A percentile compares a stretch with the other conserved stretches of the same genome.
phyloP scores from a whole-genome alignment of 2,888 invertebrate species.

The Macrosiphum euphorbiae region DNA sequence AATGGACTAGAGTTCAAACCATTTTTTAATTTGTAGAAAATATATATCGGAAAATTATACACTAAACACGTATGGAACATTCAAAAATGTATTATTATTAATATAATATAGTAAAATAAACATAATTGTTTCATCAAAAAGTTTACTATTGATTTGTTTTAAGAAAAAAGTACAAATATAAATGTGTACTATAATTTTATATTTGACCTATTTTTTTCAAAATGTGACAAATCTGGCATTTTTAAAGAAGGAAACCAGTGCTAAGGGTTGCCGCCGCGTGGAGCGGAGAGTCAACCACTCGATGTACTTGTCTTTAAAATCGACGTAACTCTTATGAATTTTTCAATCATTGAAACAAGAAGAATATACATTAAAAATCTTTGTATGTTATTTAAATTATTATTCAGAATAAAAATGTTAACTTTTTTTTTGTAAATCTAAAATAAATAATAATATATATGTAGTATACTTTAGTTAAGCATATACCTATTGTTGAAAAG shows the following conservation, averaged over 20 bases:
- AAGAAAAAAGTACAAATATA: neutral
- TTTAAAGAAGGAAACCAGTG: neutral
- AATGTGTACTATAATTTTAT: neutral
- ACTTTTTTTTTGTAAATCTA: neutral
- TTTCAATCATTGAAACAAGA: neutral
- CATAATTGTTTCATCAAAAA: neutral
- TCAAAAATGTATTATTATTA: neutral
- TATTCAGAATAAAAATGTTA: neutral
- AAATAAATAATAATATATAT: neutral
- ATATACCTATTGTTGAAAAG: neutral
- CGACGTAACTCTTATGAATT: neutral
- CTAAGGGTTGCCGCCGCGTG: neutral
- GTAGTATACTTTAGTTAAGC: neutral
- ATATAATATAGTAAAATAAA: neutral
- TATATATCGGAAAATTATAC: neutral
- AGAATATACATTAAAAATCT: neutral
- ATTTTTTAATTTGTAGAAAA: neutral
- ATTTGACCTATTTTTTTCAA: slow-evolving; percentile 2
- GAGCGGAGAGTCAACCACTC: neutral
- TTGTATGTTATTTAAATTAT: neutral
- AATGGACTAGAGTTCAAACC: neutral
- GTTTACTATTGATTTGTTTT: neutral
- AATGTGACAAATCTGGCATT: neutral
- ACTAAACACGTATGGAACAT: neutral
- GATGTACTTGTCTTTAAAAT: neutral